Evolutionary conservation across 2,113 vertebrate genomes (phyloP).

Genomic region (Thymallus thymallus): DNA sequence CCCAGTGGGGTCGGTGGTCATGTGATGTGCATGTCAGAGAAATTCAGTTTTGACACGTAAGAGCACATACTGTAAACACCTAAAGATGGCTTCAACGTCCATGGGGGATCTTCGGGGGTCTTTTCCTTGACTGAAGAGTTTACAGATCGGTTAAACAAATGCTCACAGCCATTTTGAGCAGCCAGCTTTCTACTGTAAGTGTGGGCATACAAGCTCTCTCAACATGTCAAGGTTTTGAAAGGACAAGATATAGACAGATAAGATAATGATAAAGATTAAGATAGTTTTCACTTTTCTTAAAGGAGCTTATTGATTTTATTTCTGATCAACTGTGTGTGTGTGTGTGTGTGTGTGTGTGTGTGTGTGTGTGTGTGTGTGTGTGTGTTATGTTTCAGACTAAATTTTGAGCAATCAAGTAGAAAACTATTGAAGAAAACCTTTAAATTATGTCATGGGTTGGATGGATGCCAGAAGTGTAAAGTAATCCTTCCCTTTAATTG

Average conservation of each 20-base stretch:
- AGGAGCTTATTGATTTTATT: too few species aligned
- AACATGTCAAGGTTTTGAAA: background rate
- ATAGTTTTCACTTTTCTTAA: background rate
- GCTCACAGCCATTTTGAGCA: background rate
- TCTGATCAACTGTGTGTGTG: too few species aligned
- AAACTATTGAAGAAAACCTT: background rate
- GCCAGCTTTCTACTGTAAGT: background rate
- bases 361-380: too few species aligned
- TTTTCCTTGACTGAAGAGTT: slow-evolving; percentile 14
- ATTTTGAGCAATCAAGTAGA: too few species aligned
- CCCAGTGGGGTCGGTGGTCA: slow-evolving; percentile 5
- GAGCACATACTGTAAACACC: background rate
- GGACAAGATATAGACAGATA: background rate
- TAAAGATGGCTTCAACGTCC: background rate
- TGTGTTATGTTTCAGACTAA: too few species aligned
- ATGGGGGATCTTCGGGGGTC: too few species aligned
- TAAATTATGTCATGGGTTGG: background rate
- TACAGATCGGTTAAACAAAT: slow-evolving; percentile 16
- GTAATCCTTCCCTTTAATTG: background rate
- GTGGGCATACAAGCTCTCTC: background rate
- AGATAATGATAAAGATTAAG: background rate
- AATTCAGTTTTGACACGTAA: background rate
- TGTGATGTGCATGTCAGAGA: slow-evolving; percentile 13
- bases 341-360: too few species aligned
- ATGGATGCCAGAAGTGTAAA: background rate